Base-by-base conservation (phyloP, 2,888 invertebrate genomes). In the Ophioninae sp. region DNA sequence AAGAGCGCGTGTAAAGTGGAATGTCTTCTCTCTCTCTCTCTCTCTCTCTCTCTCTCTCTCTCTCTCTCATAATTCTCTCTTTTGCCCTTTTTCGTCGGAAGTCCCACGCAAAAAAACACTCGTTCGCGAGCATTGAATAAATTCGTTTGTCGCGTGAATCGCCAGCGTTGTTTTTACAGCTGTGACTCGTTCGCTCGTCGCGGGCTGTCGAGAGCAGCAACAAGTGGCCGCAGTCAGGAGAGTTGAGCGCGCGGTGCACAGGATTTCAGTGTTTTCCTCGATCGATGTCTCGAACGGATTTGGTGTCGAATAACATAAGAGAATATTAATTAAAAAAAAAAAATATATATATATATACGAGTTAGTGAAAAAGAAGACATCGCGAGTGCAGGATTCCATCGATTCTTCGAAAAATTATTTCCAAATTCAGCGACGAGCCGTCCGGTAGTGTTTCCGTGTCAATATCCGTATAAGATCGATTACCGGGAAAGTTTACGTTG, bases 181-280 rank as follows among this genome's bases (percentile, higher is more conserved):
- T 79, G 79, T 74, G 79, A 22, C 22, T 59, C 56, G 73, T 56
- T 22, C 8, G 9, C 20, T 22, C 22, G 59, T 20, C 59, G 59
- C 20, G 22, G 65, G 65, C 44, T 41, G 61, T 41, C 41, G 63
- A 39, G 39, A 22, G 74, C 22, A 69, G 82, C 82, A 82, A 82
- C 82, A 82, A 82, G 82, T 82, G 79, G 79, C 81, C 63, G 58
- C 51, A 78, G 64, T 64, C 71, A 65, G 64, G 30, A 64, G 79
- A 20, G n/a, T 13, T 63, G 75, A 56, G 13, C 65, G 39, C 20
- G 17, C 63, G 41, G 41, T 44, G 63, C 23, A 23, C 23, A 74
- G 10, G 9, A 63, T 17, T 30, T 74, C 51, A 17, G 30, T 63
- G 39, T 44, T 44, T 59, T 58, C 23, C 59, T 59, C 17, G 37